Percentiles rank a stretch among this genome's conserved stretches.
phyloP scores from a whole-genome alignment of 2,113 vertebrate species.

The Fulica atra region DNA sequence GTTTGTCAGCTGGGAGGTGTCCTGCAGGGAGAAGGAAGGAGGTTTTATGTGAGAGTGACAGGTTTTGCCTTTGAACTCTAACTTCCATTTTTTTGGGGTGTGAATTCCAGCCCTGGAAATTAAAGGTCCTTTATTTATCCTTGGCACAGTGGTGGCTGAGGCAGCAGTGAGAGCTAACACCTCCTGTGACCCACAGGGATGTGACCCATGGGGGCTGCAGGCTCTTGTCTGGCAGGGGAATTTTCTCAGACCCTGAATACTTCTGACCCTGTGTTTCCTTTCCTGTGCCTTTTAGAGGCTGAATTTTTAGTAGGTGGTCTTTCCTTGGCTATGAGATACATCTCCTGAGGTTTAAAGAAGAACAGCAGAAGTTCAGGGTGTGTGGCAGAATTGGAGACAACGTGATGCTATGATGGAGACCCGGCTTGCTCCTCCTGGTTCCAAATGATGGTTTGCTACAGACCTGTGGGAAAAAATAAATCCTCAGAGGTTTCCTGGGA shows the following conservation, averaged over 20 bases:
- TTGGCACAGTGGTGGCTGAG: neutral
- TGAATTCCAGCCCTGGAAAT: neutral
- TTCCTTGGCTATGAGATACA: neutral
- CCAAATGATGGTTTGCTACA: neutral
- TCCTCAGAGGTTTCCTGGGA: neutral
- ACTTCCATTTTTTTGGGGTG: neutral
- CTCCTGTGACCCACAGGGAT: neutral
- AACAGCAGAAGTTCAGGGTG: neutral
- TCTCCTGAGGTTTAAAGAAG: neutral
- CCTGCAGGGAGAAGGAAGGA: neutral
- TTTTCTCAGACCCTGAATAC: neutral
- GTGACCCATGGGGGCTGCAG: neutral
- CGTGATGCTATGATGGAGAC: neutral
- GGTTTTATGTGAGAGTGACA: neutral
- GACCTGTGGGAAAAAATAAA: neutral
- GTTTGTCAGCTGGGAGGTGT: neutral
- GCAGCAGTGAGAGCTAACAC: neutral
- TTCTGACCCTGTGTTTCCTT: neutral
- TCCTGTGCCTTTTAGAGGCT: neutral
- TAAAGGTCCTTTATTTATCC: constrained; percentile 1
- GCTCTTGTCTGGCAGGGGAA: neutral
- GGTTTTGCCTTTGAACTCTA: neutral
- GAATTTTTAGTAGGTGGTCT: neutral
- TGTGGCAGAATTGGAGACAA: neutral
- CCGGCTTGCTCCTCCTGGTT: neutral